Evolutionary conservation across 2,888 invertebrate genomes (phyloP), one percentile per base, ranked within the genome.

Genomic region (Gandaritis pyraliata): DNA sequence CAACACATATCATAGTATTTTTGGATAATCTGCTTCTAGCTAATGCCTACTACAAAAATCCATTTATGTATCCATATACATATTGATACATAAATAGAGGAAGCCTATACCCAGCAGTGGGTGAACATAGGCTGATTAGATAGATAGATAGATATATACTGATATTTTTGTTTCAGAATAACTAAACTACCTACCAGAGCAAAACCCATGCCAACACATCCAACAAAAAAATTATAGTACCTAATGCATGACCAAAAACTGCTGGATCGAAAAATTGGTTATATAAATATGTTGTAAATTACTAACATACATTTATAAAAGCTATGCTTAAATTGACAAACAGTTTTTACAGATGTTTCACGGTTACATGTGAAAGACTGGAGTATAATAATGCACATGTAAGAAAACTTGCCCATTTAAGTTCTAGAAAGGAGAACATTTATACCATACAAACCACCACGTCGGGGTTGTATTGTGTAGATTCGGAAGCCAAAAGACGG

Each of bases 271-370:
- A 64, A 60, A 72, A 71, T 70, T 53, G 59, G 77, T 80, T 75
- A 74, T 70, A 72, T 70, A 74, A 80, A 75, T 77, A 82, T 81
- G 74, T 72, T 78, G 73, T 70, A 72, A 76, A 73, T 76, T 72
- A 69, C 70, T 81, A 79, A 75, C 61, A 78, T 75, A 73, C 67
- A 78, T 73, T 78, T 74, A 68, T 78, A 80, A 76, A 83, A 89
- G 85, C 85, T 86, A 92, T 92, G 91, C 86, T 90, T 84, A 89
- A 88, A 87, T 83, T 88, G 82, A 88, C 86, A 73, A 82, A 85
- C 75, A 90, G 87, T 86, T 88, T 87, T 88, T 89, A 77, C 87
- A 90, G 87, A 90, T 89, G 80, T 78, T 78, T 88, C 71, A 83
- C 77, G 72, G 75, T 86, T 68, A 80, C 81, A 80, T 83, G 77